Evolutionary conservation across 2,888 invertebrate genomes (phyloP).

Genomic region (Ernsta delagoae): DNA sequence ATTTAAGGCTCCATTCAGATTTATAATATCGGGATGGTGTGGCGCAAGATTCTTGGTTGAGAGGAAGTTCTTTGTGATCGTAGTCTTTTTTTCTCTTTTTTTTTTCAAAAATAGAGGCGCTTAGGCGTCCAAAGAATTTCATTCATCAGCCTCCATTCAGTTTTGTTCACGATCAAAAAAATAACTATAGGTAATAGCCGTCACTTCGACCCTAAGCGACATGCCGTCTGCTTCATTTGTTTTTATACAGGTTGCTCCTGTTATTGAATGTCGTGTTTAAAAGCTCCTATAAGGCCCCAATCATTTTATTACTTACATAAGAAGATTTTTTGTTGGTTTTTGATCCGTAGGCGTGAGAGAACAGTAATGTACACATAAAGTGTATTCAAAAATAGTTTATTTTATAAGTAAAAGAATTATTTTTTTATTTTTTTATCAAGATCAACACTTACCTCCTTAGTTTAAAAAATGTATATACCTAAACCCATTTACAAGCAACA

Average conservation of each 20-base stretch:
- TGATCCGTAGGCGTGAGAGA: too few species aligned
- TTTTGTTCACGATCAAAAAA: conserved; percentile 66
- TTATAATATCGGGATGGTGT: conserved; percentile 25
- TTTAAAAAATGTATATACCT: too few species aligned
- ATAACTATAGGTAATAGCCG: conserved; percentile 45
- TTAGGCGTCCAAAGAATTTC: conserved; percentile 66
- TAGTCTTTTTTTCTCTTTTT: conserved; percentile 42
- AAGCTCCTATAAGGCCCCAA: background rate
- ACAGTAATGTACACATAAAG: too few species aligned
- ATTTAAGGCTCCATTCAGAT: conserved; percentile 23
- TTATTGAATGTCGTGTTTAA: background rate
- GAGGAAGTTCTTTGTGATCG: conserved; percentile 31
- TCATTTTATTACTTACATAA: too few species aligned
- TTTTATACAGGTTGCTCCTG: conserved; percentile 57
- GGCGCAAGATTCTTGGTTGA: conserved; percentile 25
- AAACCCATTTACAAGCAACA: too few species aligned
- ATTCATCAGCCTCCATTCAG: conserved; percentile 70
- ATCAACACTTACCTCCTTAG: too few species aligned
- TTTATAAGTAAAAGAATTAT: too few species aligned
- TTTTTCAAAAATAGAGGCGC: conserved; percentile 66
- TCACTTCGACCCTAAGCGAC: conserved; percentile 67
- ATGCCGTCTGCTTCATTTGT: conserved; percentile 69
- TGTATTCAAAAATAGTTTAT: too few species aligned
- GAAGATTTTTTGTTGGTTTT: too few species aligned
- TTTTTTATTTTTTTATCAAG: too few species aligned